A percentile compares a stretch with the other conserved stretches of the same genome.
These are phyloP conservation scores for Choloepus didactylus DNA, from an alignment of 2,797 vertebrate genomes.

Conservation along the genomic window DNA sequence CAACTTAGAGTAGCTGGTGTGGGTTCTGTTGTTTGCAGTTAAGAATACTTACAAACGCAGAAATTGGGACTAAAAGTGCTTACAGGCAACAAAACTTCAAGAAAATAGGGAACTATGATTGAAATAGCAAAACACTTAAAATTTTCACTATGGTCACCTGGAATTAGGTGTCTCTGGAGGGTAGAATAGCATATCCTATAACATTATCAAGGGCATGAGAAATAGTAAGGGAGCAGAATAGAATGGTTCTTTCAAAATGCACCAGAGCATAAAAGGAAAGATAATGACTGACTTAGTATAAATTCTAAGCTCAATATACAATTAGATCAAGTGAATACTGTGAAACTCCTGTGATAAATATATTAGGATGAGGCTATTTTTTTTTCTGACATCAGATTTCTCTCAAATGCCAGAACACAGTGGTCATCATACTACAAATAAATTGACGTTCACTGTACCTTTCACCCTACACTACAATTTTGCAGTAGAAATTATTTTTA, in stretches of 20 bases:
- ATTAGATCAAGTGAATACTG: not conserved
- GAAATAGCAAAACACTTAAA: conserved; percentile 22
- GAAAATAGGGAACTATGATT: not conserved
- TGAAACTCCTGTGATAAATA: not conserved
- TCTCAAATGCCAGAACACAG: not conserved
- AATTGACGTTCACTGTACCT: not conserved
- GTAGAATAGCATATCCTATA: not conserved
- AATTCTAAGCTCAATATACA: not conserved
- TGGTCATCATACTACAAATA: not conserved
- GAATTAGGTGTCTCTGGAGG: not conserved
- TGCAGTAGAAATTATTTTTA: conserved; percentile 26
- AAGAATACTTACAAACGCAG: not conserved
- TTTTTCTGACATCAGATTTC: not conserved
- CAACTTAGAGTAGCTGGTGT: not conserved
- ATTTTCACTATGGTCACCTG: not conserved
- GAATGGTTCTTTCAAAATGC: not conserved
- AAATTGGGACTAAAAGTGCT: not conserved
- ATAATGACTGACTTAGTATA: not conserved
- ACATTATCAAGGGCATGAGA: not conserved
- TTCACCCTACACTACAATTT: not conserved
- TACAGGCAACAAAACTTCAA: not conserved
- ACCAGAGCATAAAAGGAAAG: not conserved
- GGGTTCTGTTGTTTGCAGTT: not conserved
- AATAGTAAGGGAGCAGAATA: not conserved
- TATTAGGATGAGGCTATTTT: not conserved